Percentiles rank a stretch among this genome's conserved stretches.
phyloP scores from a whole-genome alignment of 2,797 vertebrate genomes.

The Cygnus olor region DNA sequence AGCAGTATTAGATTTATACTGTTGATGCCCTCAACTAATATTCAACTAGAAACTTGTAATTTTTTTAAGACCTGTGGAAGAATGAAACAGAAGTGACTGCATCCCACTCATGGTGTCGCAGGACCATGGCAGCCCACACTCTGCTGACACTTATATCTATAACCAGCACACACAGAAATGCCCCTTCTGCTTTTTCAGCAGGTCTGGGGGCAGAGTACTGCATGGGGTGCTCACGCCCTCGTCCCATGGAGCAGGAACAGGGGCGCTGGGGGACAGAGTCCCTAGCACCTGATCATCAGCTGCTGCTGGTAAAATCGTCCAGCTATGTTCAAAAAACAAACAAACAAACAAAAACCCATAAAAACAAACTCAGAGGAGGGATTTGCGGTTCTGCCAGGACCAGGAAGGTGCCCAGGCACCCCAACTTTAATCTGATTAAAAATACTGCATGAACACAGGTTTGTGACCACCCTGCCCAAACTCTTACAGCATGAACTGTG shows the following conservation, averaged over 20 bases:
- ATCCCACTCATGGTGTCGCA: conserved; percentile 13
- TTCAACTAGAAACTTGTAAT: conserved; percentile 63
- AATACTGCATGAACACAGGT: not conserved
- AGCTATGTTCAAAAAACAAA: not conserved
- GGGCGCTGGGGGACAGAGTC: not conserved
- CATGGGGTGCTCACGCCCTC: rapidly evolving
- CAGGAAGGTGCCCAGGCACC: not conserved
- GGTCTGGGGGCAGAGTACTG: not conserved
- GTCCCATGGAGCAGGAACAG: rapidly evolving
- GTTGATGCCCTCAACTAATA: conserved; percentile 77
- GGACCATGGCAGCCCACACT: conserved; percentile 3
- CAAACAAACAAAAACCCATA: too few relatives aligned
- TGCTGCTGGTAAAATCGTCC: not conserved
- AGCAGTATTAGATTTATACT: conserved; percentile 81
- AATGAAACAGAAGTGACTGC: conserved; percentile 62
- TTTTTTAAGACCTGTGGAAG: conserved; percentile 66
- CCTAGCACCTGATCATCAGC: too few relatives aligned
- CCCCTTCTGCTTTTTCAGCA: not conserved
- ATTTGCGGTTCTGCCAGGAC: not conserved
- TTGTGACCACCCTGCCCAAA: conserved; percentile 63
- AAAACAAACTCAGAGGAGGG: not conserved
- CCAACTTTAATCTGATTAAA: conserved; percentile 13
- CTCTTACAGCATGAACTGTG: conserved; percentile 59
- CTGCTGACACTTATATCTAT: not conserved
- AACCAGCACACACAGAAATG: not conserved